Evolutionary conservation across 2,797 vertebrate species (phyloP), one percentile per base, ranked within the genome.

Genomic region (Limnodromus scolopaceus): DNA sequence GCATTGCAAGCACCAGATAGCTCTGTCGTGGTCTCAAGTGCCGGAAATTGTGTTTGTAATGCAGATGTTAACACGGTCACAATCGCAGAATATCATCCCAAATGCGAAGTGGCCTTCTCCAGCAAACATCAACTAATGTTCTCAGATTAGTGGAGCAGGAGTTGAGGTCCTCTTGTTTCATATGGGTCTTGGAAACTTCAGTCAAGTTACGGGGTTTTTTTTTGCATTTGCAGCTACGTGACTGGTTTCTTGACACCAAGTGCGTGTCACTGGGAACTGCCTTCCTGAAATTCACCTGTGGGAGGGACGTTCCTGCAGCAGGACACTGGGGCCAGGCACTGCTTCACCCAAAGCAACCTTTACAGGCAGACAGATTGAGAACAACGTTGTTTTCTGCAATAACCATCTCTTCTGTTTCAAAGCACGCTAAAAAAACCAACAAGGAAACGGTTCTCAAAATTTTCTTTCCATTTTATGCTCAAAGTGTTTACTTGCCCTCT

Each of bases 401-500:
- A 74, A 46, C 17, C 7, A 13, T 82, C 39, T 85, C 51, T 38
- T 63, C 36, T 27, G 11, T 74, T 92, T 88, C 69, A 93, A 93
- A 93, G 64, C 34, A 68, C 1, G 2, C 43, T 79, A 63, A 65
- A 94, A 90, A 84, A 97, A 89, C 7, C 48, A 95, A 89, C 55
- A 76, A 69, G 36, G 38, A 95, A 96, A 78, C 16, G 3, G 77
- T 91, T 94, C 89, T 88, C 46, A 87, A 54, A 63, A 70, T 85
- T 96, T 96, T 95, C 51, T 95, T 91, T 92, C 39, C 24, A 18
- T 88, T 95, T 97, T 91, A 91, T 90, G 71, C 43, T 96, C n/a
- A 30, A 96, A 97, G 45, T 92, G 43, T 94, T 96, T 94, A 82
- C 89, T 96, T 97, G 70, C 48, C 81, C 78, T 96, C 81, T 93